Evolutionary conservation across 2,888 invertebrate species (phyloP).

Genomic region (Ferdinandea cuprea): DNA sequence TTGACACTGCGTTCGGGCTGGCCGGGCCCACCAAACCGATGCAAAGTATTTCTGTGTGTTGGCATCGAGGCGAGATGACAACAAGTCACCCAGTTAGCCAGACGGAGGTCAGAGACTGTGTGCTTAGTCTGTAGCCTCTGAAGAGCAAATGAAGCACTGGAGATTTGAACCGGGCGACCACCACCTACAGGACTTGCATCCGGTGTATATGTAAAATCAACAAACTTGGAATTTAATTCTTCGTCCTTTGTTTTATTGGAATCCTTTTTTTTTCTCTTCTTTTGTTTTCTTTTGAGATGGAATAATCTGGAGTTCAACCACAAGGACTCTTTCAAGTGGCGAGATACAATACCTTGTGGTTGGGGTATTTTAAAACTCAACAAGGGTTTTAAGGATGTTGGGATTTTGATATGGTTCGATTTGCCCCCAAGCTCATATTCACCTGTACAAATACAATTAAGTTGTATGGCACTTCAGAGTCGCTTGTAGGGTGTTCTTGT

Average conservation of each 20-base stretch:
- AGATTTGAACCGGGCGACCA: conserved; percentile 18
- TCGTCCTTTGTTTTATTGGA: conserved; percentile 54
- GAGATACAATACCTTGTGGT: too few species aligned
- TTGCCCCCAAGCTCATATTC: conserved; percentile 23
- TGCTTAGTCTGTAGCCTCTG: conserved; percentile 50
- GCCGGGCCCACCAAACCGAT: conserved; percentile 12
- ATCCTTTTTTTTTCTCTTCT: conserved; percentile 12
- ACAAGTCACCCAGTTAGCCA: conserved; percentile 59
- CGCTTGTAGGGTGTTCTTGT: conserved; percentile 21
- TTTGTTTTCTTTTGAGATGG: conserved; percentile 33
- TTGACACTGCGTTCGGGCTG: conserved; percentile 52
- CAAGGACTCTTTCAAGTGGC: conserved; percentile 59
- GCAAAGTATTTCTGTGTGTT: conserved; percentile 39
- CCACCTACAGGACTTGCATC: conserved; percentile 1
- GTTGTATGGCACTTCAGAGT: conserved; percentile 42
- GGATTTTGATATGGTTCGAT: neutral
- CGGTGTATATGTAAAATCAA: conserved; percentile 62
- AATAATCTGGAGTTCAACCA: conserved; percentile 32
- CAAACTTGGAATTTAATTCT: conserved; percentile 62
- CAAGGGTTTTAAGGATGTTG: neutral
- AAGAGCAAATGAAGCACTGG: conserved; percentile 61
- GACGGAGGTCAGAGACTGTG: conserved; percentile 13
- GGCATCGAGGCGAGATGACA: conserved; percentile 56
- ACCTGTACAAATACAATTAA: conserved; percentile 60
- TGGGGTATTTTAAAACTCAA: conserved; percentile 39